phyloP scores from a whole-genome alignment of 2,797 vertebrate species.

The Dermochelys coriacea region DNA sequence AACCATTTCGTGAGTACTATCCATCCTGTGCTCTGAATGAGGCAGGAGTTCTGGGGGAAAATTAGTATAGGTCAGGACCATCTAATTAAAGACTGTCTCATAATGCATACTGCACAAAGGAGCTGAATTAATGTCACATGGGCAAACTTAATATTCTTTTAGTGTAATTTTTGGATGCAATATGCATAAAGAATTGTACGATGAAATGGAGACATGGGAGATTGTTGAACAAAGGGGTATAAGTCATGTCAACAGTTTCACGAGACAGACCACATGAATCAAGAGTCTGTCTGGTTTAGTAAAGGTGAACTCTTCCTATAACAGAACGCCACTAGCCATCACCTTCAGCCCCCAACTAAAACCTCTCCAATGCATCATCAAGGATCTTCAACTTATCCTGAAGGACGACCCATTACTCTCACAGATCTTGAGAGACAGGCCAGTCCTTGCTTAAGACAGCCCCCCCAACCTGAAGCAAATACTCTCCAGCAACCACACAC shows the following conservation, averaged over 20 bases:
- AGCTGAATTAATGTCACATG: neutral
- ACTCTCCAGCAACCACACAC: no score
- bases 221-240: neutral
- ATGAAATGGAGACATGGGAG: neutral
- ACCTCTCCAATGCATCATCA: no score
- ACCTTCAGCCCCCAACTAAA: no score
- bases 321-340: no score
- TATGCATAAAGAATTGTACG: neutral
- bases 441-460: no score
- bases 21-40: neutral
- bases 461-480: no score
- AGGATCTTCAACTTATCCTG: no score
- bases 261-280: conserved; percentile 38
- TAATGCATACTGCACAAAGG: neutral
- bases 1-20: rapidly evolving
- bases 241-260: conserved; percentile 18
- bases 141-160: neutral
- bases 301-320: conserved; percentile 42
- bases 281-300: conserved; percentile 25
- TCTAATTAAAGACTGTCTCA: neutral
- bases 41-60: rapidly evolving
- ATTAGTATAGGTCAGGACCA: rapidly evolving
- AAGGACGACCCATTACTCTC: no score
- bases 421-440: no score
- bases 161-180: neutral